Conservation (phyloP, 1,140 invertebrate species). For the Ptiloglossa arizonensis region DNA sequence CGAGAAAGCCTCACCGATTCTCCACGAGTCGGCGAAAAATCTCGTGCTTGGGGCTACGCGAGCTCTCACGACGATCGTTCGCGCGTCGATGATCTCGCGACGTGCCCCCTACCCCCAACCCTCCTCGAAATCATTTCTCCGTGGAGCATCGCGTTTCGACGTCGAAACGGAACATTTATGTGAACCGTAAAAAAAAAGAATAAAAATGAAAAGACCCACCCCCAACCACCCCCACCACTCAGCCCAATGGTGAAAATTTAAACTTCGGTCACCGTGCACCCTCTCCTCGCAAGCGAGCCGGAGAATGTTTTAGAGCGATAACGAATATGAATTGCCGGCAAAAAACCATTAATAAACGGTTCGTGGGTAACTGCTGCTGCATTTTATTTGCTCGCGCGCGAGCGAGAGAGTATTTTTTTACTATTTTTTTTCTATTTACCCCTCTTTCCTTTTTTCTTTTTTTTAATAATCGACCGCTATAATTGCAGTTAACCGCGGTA, state of each 20-base stretch:
- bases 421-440: too few relatives aligned
- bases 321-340: conserved; percentile 32
- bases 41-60: too few relatives aligned
- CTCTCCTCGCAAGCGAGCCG: neutral
- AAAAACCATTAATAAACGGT: conserved; percentile 29
- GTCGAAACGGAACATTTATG: too few relatives aligned
- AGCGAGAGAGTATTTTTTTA: neutral
- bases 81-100: neutral
- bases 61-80: conserved; percentile 16
- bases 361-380: too few relatives aligned
- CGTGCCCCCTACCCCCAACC: neutral
- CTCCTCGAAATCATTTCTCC: conserved; percentile 8
- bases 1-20: conserved; percentile 26
- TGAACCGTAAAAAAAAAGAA: neutral
- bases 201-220: too few relatives aligned
- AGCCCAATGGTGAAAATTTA: too few relatives aligned
- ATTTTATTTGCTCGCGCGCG: conserved; percentile 8
- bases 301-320: conserved; percentile 33
- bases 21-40: conserved; percentile 1
- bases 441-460: neutral
- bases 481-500: conserved; percentile 31
- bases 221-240: too few relatives aligned
- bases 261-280: neutral
- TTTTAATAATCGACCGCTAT: conserved; percentile 31
- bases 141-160: neutral